Percentiles rank a stretch among this genome's conserved stretches.
Conservation (phyloP, 1,140 invertebrate genomes). For the Anthonomus grandis region DNA sequence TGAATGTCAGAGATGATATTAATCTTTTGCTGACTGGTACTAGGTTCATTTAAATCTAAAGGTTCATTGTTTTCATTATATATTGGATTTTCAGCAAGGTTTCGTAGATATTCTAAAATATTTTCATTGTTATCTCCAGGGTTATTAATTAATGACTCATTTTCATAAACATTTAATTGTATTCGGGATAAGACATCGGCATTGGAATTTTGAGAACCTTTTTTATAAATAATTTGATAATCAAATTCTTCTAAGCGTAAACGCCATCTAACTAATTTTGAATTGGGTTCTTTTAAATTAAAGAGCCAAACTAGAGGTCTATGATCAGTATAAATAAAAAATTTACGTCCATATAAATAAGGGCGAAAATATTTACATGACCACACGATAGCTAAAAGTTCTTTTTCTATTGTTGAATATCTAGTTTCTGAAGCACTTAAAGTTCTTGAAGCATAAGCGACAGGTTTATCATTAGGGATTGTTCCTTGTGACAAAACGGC, state of each 20-base stretch:
- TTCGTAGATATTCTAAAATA: background rate
- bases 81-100: too few species aligned
- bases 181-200: conserved; percentile 15
- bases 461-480: conserved; percentile 28
- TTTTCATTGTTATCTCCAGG: conserved; percentile 8
- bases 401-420: too few species aligned
- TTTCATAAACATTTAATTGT: background rate
- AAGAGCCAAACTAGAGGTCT: conserved; percentile 38
- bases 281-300: conserved; percentile 46
- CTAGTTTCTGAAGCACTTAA: too few species aligned
- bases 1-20: conserved; percentile 1
- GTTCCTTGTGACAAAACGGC: conserved; percentile 20
- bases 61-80: background rate
- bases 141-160: conserved; percentile 9
- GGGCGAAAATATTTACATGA: conserved; percentile 32
- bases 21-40: conserved; percentile 4
- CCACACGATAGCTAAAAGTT: conserved; percentile 45
- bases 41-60: background rate
- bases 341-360: conserved; percentile 27
- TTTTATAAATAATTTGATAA: conserved; percentile 49
- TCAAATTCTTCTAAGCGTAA: conserved; percentile 46
- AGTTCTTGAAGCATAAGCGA: too few species aligned
- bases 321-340: conserved; percentile 30
- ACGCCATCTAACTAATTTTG: conserved; percentile 49
- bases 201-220: conserved; percentile 40